phyloP scores from a whole-genome alignment of 2,113 vertebrate species.

The Myotis brandtii region DNA sequence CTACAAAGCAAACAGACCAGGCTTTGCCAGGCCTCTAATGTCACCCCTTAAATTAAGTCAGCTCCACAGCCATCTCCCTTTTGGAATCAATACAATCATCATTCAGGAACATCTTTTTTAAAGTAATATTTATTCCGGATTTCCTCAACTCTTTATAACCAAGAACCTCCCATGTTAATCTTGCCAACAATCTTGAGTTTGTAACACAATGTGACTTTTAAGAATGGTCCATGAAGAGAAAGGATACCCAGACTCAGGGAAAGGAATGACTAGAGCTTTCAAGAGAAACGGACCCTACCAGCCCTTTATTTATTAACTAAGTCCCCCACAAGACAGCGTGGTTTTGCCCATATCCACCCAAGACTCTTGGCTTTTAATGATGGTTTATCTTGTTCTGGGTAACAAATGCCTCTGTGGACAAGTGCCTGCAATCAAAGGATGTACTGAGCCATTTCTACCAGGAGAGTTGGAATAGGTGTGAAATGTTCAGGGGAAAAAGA shows the following conservation, averaged over 20 bases:
- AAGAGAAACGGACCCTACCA: not conserved
- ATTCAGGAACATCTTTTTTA: slow-evolving; percentile 53
- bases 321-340: not conserved
- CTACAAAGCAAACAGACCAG: not conserved
- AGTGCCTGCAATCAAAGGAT: not conserved
- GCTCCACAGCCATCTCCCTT: slow-evolving; percentile 19
- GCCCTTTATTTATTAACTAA: not conserved
- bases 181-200: slow-evolving; percentile 45
- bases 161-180: not conserved
- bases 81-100: slow-evolving; percentile 64
- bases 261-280: not conserved
- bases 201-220: slow-evolving; percentile 6
- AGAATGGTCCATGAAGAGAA: not conserved
- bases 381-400: not conserved
- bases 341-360: not conserved
- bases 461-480: not conserved
- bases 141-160: slow-evolving; percentile 52
- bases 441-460: rapidly evolving
- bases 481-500: not conserved
- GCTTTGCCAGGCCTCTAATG: not conserved
- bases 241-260: not conserved
- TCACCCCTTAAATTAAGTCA: not conserved
- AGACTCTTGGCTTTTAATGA: not conserved
- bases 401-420: too few species aligned
- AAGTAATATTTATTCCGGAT: slow-evolving; percentile 68